A percentile compares a stretch with the other conserved stretches of the same genome.
Evolutionary conservation across 2,888 invertebrate genomes (phyloP).

Genomic region (Ephialtes manifestator): DNA sequence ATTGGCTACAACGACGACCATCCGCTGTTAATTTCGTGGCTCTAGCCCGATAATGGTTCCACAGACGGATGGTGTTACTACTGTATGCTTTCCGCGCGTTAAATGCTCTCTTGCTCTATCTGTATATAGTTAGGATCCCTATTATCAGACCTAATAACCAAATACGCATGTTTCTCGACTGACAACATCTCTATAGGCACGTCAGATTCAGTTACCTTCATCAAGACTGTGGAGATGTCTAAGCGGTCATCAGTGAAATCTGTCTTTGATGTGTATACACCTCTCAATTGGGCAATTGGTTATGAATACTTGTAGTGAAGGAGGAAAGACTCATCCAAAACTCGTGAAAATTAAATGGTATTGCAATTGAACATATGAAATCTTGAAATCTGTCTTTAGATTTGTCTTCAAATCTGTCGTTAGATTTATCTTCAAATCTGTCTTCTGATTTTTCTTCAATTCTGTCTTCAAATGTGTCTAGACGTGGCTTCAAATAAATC

Average conservation of each 20-base stretch:
- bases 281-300: background rate
- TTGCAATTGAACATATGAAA: too few species aligned
- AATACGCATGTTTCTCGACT: conserved; percentile 22
- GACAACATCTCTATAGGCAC: background rate
- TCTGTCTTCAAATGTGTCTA: too few species aligned
- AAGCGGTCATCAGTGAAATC: background rate
- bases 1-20: conserved; percentile 45
- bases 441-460: too few species aligned
- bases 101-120: conserved; percentile 38
- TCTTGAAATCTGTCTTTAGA: too few species aligned
- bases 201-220: conserved; percentile 20
- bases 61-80: conserved; percentile 66
- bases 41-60: conserved; percentile 75
- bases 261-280: background rate
- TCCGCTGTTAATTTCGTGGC: conserved; percentile 80
- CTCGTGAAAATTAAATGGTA: too few species aligned
- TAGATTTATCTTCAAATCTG: too few species aligned
- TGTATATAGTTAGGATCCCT: conserved; percentile 69
- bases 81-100: conserved; percentile 34
- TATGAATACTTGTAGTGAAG: background rate
- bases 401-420: too few species aligned
- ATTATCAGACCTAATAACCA: conserved; percentile 74
- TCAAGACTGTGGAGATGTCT: background rate
- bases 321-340: too few species aligned
- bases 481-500: too few species aligned